Evolutionary conservation across 2,888 invertebrate species (phyloP).

Genomic region (Luperina testacea): DNA sequence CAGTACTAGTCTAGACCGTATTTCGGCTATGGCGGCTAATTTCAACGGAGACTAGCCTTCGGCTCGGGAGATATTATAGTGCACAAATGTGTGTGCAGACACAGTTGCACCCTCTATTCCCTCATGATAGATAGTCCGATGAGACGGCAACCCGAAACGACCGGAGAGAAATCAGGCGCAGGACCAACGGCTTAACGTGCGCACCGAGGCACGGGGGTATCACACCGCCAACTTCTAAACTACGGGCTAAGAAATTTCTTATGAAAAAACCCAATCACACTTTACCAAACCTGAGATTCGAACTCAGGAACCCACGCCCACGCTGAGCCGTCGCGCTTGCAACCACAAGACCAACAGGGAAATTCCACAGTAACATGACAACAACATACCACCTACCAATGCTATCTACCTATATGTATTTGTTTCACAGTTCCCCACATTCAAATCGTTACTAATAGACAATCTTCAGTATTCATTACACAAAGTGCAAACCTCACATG

Average conservation of each 20-base stretch:
- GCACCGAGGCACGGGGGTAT: background rate
- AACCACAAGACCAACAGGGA: background rate
- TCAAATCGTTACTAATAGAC: background rate
- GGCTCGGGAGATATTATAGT: background rate
- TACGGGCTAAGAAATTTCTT: background rate
- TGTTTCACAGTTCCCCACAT: background rate
- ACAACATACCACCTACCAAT: background rate
- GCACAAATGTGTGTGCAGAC: background rate
- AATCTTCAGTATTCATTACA: slow-evolving; percentile 30
- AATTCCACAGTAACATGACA: background rate
- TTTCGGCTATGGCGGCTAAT: background rate
- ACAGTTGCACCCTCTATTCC: background rate
- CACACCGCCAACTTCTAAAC: too few species aligned
- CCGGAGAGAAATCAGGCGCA: background rate
- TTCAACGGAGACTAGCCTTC: background rate
- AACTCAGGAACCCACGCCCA: background rate
- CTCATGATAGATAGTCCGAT: too few species aligned
- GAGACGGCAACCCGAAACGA: background rate
- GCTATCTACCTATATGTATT: background rate
- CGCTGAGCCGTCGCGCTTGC: background rate
- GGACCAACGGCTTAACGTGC: background rate
- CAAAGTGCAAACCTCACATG: slow-evolving; percentile 39
- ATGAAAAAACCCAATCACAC: background rate
- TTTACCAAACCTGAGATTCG: background rate
- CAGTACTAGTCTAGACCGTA: background rate